Conservation (phyloP, 2,113 vertebrate species). For the Hyperopisus bebe region DNA sequence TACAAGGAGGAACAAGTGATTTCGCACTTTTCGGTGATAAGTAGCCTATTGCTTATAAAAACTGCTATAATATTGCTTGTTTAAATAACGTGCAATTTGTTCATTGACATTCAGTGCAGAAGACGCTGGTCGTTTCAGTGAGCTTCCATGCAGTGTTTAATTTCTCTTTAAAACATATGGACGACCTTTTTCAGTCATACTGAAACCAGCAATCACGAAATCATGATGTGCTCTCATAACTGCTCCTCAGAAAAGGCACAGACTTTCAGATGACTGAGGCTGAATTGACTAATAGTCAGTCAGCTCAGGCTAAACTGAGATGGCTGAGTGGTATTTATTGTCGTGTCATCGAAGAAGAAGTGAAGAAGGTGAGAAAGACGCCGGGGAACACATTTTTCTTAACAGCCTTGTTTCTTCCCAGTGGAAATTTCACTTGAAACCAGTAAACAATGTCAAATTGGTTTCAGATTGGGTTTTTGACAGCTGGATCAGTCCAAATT, state of each 20-base stretch:
- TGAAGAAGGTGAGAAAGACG: background rate
- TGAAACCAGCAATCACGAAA: background rate
- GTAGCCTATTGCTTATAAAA: background rate
- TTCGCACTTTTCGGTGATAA: background rate
- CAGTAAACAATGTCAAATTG: constrained; percentile 5
- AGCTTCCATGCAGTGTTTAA: background rate
- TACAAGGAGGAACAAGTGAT: background rate
- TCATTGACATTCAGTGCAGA: background rate
- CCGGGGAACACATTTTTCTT: background rate
- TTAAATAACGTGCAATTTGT: background rate
- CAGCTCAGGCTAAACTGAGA: background rate
- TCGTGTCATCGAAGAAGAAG: background rate
- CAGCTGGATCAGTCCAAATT: background rate
- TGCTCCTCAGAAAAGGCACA: background rate
- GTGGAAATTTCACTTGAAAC: background rate
- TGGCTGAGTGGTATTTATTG: background rate
- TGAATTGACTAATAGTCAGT: background rate
- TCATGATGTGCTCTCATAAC: background rate
- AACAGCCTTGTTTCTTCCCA: background rate
- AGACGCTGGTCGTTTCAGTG: background rate
- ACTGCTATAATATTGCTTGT: background rate
- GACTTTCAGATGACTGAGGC: background rate
- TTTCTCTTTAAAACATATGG: background rate
- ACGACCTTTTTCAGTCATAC: background rate
- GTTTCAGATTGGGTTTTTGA: constrained; percentile 3